Evolutionary conservation across 2,113 vertebrate species (phyloP).

Genomic region (Microtus montanus): DNA sequence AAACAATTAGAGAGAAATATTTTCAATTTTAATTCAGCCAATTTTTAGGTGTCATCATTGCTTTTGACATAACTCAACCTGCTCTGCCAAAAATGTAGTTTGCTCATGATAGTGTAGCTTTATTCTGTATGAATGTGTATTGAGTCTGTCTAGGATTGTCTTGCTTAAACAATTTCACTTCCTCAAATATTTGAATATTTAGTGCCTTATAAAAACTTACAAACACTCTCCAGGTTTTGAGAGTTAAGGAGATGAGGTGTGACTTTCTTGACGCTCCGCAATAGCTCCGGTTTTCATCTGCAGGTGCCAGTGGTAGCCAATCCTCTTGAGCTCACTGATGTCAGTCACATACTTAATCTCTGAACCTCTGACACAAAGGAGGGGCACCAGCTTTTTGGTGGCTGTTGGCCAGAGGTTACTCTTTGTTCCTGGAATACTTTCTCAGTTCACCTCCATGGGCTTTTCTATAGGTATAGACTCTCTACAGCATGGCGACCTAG

Average conservation of each 20-base stretch:
- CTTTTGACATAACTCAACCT: slow-evolving; percentile 12
- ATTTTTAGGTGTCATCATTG: not conserved
- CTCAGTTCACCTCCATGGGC: not conserved
- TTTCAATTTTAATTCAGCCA: slow-evolving; percentile 31
- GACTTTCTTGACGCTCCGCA: not conserved
- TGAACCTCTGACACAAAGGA: not conserved
- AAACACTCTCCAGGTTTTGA: not conserved
- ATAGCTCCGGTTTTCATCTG: not conserved
- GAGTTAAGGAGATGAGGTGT: not conserved
- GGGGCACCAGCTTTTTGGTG: not conserved
- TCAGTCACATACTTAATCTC: not conserved
- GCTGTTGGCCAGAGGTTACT: not conserved
- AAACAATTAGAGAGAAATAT: slow-evolving; percentile 40
- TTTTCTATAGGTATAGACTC: not conserved
- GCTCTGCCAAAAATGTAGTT: not conserved
- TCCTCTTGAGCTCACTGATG: not conserved
- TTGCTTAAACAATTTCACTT: slow-evolving; percentile 29
- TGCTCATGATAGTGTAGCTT: not conserved
- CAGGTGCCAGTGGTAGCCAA: not conserved
- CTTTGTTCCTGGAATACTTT: not conserved
- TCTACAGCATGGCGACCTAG: not conserved
- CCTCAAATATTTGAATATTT: slow-evolving; percentile 1
- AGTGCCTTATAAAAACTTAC: not conserved
- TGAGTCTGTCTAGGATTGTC: not conserved
- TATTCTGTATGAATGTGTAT: not conserved